A percentile compares a stretch with the other conserved stretches of the same genome.
phyloP scores from a whole-genome alignment of 2,113 vertebrate genomes.

The Bubo scandiacus region DNA sequence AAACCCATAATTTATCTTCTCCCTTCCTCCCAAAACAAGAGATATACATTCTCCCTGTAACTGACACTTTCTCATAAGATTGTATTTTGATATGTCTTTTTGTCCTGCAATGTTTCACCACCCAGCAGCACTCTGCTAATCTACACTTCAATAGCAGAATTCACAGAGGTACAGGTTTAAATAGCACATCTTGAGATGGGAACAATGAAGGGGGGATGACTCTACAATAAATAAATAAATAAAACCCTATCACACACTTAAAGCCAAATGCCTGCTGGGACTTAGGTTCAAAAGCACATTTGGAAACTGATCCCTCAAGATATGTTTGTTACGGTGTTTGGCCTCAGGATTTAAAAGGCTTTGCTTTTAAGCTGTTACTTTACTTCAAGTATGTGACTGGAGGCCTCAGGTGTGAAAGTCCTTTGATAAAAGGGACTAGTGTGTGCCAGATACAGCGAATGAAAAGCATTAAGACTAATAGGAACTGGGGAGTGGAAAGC shows the following conservation, averaged over 20 bases:
- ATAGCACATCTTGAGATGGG: background rate
- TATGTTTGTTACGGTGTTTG: conserved; percentile 54
- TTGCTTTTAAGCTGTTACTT: conserved; percentile 63
- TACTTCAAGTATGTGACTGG: conserved; percentile 40
- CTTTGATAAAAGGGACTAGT: conserved; percentile 66
- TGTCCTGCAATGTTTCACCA: conserved; percentile 28
- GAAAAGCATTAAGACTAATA: conserved; percentile 29
- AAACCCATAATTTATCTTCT: background rate
- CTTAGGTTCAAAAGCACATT: conserved; percentile 62
- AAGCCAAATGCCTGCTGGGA: conserved; percentile 47
- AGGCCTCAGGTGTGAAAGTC: conserved; percentile 74
- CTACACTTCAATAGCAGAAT: background rate
- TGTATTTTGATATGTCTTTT: conserved; percentile 26
- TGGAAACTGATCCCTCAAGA: conserved; percentile 47
- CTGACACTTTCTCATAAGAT: background rate
- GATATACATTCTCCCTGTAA: background rate
- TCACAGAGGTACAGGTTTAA: conserved; percentile 19
- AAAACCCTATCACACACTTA: background rate
- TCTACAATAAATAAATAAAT: conserved; percentile 37
- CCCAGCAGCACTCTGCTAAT: background rate
- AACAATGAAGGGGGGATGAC: background rate
- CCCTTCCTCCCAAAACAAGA: background rate
- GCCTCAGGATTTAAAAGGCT: conserved; percentile 70
- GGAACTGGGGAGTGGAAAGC: background rate
- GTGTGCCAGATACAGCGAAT: background rate